Evolutionary conservation across 1,140 invertebrate species (phyloP), one percentile per base, ranked within the genome.

Genomic region (Calosoma granatense): DNA sequence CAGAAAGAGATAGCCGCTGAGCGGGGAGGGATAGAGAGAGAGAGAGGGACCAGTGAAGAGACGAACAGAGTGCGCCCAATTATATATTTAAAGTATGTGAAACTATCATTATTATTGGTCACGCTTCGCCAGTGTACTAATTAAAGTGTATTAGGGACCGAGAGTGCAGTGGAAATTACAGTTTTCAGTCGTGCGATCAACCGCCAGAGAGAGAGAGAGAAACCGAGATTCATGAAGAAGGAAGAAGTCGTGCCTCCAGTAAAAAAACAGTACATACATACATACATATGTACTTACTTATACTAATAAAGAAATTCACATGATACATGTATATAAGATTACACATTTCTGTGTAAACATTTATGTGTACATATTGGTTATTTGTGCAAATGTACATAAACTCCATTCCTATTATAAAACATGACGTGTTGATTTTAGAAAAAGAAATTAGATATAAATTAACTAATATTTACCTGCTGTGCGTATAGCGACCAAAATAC

Each of bases 31-130:
- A n/a, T n/a, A n/a, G n/a, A n/a, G n/a, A n/a, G n/a, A n/a, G n/a
- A n/a, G n/a, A n/a, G n/a, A n/a, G n/a, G n/a, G n/a, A n/a, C n/a
- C n/a, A n/a, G n/a, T n/a, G n/a, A n/a, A n/a, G n/a, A n/a, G n/a
- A n/a, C n/a, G n/a, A n/a, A n/a, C n/a, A n/a, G n/a, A n/a, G n/a
- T n/a, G n/a, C n/a, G n/a, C n/a, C 15, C 41, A 47, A 9, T 47
- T 47, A 47, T 47, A 17, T 17, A 47, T 47, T 47, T 47, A 47
- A 47, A 47, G 41, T 47, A 47, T 47, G 41, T 47, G 41, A 47
- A 47, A 47, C 41, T 47, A 47, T 47, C 41, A 47, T 47, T 47
- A 47, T 47, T 47, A 47, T 47, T 47, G 41, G 41, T 47, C 41
- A 47, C 41, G 41, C 41, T 47, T 47, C 41, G 17, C 41, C 41